These are phyloP conservation scores for Helicorthomorpha holstii DNA, from an alignment of 1,140 invertebrate species.

Conservation along the genomic window DNA sequence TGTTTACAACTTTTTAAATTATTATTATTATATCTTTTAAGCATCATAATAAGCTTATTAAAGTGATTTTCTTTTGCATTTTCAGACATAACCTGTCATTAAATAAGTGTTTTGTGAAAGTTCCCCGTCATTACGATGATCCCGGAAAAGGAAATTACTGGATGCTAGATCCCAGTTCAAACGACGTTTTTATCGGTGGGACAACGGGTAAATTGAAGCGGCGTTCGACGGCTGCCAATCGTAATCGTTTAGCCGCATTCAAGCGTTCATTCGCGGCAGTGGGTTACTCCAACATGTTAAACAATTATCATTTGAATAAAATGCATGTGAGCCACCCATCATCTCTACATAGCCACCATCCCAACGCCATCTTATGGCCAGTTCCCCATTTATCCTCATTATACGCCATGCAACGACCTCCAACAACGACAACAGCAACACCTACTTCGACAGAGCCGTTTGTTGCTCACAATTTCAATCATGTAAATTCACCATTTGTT, in stretches of 20 bases:
- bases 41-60: too few species aligned
- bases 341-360: not conserved
- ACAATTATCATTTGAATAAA: too few species aligned
- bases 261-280: slow-evolving; percentile 38
- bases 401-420: too few species aligned
- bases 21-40: too few species aligned
- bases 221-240: slow-evolving; percentile 65
- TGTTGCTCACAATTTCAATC: too few species aligned
- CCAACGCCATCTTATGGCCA: slow-evolving; percentile 12
- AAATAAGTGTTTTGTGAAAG: slow-evolving; percentile 98
- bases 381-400: slow-evolving; percentile 17
- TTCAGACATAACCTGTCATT: slow-evolving; percentile 89
- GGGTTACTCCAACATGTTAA: not conserved
- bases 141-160: slow-evolving; percentile 91
- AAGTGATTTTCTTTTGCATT: too few species aligned
- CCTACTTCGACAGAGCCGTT: too few species aligned
- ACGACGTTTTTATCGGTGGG: slow-evolving; percentile 94
- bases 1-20: too few species aligned
- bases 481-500: too few species aligned
- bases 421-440: too few species aligned
- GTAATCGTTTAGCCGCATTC: slow-evolving; percentile 68
- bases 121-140: slow-evolving; percentile 80
- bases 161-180: slow-evolving; percentile 84
- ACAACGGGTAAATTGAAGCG: slow-evolving; percentile 85
- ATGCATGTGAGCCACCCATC: not conserved